Evolutionary conservation across 2,113 vertebrate species (phyloP).

Genomic region (Pogonocichla stellata): DNA sequence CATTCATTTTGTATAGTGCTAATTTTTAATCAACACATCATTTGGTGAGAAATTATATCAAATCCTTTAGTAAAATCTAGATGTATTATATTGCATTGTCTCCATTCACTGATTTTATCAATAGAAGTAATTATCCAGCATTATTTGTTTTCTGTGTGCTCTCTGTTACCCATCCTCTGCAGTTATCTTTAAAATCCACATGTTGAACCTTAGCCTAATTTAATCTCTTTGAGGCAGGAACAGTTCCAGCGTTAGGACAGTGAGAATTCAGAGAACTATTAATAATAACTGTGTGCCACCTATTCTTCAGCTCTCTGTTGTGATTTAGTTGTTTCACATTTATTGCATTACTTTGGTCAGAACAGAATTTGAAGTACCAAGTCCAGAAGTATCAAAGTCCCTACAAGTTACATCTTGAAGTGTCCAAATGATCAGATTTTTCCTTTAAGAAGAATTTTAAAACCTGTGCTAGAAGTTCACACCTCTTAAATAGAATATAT

Average conservation of each 20-base stretch:
- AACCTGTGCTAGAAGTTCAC: neutral
- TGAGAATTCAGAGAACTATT: neutral
- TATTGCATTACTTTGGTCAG: neutral
- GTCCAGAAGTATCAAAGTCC: neutral
- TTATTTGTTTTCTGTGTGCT: constrained; percentile 40
- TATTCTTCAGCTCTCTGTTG: neutral
- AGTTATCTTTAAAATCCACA: constrained; percentile 48
- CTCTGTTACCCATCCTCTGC: neutral
- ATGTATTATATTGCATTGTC: constrained; percentile 19
- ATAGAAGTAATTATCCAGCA: constrained; percentile 40
- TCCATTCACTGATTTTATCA: constrained; percentile 34
- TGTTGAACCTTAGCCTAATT: constrained; percentile 52
- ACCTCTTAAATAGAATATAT: neutral
- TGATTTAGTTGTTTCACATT: constrained; percentile 3
- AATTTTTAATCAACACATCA: constrained; percentile 58
- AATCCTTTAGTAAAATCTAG: constrained; percentile 25
- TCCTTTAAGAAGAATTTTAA: neutral
- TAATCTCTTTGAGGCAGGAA: constrained; percentile 45
- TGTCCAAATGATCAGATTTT: neutral
- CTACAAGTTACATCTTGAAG: neutral
- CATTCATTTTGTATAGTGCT: constrained; percentile 49
- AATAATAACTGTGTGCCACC: neutral
- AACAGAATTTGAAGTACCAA: neutral
- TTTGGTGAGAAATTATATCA: constrained; percentile 27
- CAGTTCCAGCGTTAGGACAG: constrained; percentile 2